Percentiles rank a stretch among this genome's conserved stretches.
Evolutionary conservation across 2,797 vertebrate species (phyloP).

Genomic region (Threskiornis aethiopicus): DNA sequence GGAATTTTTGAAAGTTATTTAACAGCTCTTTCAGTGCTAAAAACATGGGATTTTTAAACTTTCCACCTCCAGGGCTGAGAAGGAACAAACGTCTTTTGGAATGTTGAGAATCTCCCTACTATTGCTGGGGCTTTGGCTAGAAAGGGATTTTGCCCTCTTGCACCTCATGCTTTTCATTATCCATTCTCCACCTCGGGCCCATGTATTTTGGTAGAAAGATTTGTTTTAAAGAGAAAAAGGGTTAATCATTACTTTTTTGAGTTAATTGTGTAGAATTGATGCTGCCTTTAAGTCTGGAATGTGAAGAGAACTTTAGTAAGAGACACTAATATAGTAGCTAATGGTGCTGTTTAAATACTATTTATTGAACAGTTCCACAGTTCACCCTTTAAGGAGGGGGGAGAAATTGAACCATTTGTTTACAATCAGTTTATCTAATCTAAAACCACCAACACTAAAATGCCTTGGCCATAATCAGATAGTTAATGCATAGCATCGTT

Average conservation of each 20-base stretch:
- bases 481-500: background rate
- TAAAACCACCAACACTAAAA: background rate
- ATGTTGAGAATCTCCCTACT: background rate
- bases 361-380: background rate
- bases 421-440: background rate
- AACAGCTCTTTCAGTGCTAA: background rate
- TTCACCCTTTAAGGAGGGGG: background rate
- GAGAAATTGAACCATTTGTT: background rate
- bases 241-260: slow-evolving; percentile 1
- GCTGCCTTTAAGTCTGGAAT: background rate
- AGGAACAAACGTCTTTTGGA: background rate
- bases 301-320: background rate
- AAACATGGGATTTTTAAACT: background rate
- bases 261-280: background rate
- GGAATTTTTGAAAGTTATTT: background rate
- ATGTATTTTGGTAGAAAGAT: background rate
- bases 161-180: background rate
- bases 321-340: background rate
- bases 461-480: background rate
- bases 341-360: background rate
- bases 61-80: background rate
- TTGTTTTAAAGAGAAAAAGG: background rate
- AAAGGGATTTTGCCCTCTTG: background rate
- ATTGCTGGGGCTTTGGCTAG: background rate
- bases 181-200: background rate